phyloP scores from a whole-genome alignment of 2,888 invertebrate genomes.

The Aphidius colemani region DNA sequence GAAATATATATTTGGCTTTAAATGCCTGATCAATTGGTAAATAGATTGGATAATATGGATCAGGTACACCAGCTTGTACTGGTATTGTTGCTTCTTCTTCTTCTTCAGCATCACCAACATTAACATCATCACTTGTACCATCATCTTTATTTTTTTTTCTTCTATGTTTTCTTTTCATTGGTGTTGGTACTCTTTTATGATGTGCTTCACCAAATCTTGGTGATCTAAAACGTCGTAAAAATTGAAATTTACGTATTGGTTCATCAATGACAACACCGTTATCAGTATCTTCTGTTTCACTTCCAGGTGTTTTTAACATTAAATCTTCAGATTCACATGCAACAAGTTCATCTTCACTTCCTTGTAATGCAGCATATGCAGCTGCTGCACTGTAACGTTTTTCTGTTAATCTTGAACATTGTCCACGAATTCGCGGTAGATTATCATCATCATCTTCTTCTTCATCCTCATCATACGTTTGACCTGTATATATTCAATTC shows the following conservation, averaged over 20 bases:
- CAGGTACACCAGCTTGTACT: conserved; percentile 64
- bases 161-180: conserved; percentile 63
- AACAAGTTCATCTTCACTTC: conserved; percentile 59
- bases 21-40: conserved; percentile 72
- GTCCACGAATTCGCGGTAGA: conserved; percentile 50
- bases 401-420: conserved; percentile 47
- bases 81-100: conserved; percentile 54
- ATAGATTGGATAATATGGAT: conserved; percentile 71
- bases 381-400: conserved; percentile 54
- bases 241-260: conserved; percentile 58
- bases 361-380: conserved; percentile 55
- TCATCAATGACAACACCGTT: conserved; percentile 52
- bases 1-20: conserved; percentile 72
- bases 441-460: conserved; percentile 39
- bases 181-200: conserved; percentile 67
- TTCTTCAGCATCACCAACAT: conserved; percentile 42
- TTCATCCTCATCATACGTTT: conserved; percentile 34
- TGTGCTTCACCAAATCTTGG: conserved; percentile 64
- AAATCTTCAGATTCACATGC: conserved; percentile 49
- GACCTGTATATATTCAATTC: conserved; percentile 42
- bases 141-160: conserved; percentile 54
- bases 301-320: conserved; percentile 53
- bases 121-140: conserved; percentile 54
- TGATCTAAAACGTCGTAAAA: conserved; percentile 62
- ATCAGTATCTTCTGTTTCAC: conserved; percentile 62